Evolutionary conservation across 1,140 invertebrate species (phyloP), one percentile per base, ranked within the genome.

Genomic region (Drosophila mayri): DNA sequence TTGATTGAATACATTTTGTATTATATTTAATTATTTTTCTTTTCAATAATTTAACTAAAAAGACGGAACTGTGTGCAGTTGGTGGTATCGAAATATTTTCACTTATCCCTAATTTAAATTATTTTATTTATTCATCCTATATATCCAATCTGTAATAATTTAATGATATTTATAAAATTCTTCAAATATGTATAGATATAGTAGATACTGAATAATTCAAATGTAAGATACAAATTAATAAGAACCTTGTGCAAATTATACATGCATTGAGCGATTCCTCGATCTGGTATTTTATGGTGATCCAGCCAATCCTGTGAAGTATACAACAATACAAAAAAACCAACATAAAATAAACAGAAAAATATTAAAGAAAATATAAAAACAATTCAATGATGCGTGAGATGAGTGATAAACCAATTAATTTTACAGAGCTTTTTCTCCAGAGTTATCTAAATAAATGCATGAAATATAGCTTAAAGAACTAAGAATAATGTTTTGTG

Each of bases 221-320:
- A 81, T 75, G 55, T 72, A 76, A 52, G 52, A 38, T 75, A 71
- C 67, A 85, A 79, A 62, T 66, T 30, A 85, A 90, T 92, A 81
- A 91, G 60, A 92, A 92, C 91, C 91, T 92, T 91, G 91, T 92
- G 91, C 85, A 92, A 90, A 92, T 92, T 92, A 92, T 92, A 92
- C 92, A 92, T 93, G 92, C 92, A 93, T 90, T 92, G 91, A 81
- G 90, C 84, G 81, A 92, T 82, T 87, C 92, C 88, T 78, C 76
- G 84, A 79, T 91, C 92, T 75, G 92, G 92, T 88, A 92, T 92
- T 35, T 91, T 92, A 91, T 92, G 86, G 64, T 91, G 85, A 92
- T 92, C 92, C 82, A 92, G 91, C 92, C 92, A 92, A 92, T 92
- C 92, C 92, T 92, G 92, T 75, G 79, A 75, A 92, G 80, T 86